phyloP scores from a whole-genome alignment of 2,888 invertebrate genomes.

The Euplagia quadripunctaria region DNA sequence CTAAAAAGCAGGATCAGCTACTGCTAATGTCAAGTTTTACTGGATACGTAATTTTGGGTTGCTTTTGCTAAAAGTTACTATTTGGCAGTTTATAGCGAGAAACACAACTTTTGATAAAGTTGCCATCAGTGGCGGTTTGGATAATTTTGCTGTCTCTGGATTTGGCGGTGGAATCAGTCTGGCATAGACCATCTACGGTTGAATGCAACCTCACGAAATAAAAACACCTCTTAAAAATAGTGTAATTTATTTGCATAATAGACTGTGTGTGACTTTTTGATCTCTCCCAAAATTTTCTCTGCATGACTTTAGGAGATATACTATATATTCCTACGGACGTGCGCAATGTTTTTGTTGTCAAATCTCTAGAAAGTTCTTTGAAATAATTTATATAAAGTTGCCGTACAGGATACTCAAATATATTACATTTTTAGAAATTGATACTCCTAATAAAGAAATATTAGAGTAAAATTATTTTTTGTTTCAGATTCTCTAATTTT shows the following conservation, averaged over 20 bases:
- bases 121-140: background rate
- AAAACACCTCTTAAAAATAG: no score
- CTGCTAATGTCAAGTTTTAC: background rate
- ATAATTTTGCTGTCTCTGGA: background rate
- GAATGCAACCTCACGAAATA: no score
- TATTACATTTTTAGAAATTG: background rate
- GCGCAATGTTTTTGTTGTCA: no score
- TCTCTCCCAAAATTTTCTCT: no score
- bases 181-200: background rate
- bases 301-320: no score
- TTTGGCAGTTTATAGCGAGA: background rate
- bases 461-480: background rate
- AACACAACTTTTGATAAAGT: no score
- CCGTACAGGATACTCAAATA: background rate
- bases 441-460: background rate
- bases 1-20: background rate
- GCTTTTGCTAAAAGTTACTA: background rate
- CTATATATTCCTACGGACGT: no score
- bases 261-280: no score
- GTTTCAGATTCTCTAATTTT: background rate
- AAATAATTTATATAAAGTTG: no score
- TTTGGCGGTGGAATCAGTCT: background rate
- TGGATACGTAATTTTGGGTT: background rate
- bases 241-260: no score
- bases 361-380: no score